Evolutionary conservation across 2,113 vertebrate genomes (phyloP), one percentile per base, ranked within the genome.

Genomic region (Lophius piscatorius): DNA sequence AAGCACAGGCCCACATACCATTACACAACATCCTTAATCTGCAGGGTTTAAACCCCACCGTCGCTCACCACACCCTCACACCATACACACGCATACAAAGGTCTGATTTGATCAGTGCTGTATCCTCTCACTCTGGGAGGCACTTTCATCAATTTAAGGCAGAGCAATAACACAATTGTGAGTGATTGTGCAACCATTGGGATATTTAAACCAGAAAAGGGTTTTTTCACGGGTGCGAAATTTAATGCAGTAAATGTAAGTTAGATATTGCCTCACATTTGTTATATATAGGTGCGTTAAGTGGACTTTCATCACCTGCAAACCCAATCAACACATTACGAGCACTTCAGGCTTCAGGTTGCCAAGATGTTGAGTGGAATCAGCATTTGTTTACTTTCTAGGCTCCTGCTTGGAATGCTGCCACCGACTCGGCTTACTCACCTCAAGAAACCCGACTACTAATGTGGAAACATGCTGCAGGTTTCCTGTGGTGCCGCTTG

Each of bases 1-100:
- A 31, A 74, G 62, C 50, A 36, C 66, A 68, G 52, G 49, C 33
- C 46, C 26, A 70, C 61, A 61, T 26, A 35, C 22, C 45, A 49
- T 83, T 78, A 86, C 66, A 81, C 74, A 80, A 85, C 78, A 70
- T 40, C 29, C 28, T 52, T 81, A 83, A 86, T 83, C 75, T 65
- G 50, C 35, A 47, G 54, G 69, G 50, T 55, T 66, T 81, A 81
- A 76, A 66, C 39, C 44, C 48, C 41, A 52, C 23, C 44, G 35
- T 22, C 35, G 1, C 39, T 3, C 45, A n/a, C 45, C 13, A 16
- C 13, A 8, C 16, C 13, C 35, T 4, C 42, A 26, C 48, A 52
- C 38, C 29, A 28, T 47, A 39, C 34, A 44, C 14, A 22, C 26
- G 2, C 34, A 36, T 13, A n/a, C 34, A 36, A 34, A 17, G 12